Evolutionary conservation across 2,113 vertebrate species (phyloP).

Genomic region (Ailuropoda melanoleuca): DNA sequence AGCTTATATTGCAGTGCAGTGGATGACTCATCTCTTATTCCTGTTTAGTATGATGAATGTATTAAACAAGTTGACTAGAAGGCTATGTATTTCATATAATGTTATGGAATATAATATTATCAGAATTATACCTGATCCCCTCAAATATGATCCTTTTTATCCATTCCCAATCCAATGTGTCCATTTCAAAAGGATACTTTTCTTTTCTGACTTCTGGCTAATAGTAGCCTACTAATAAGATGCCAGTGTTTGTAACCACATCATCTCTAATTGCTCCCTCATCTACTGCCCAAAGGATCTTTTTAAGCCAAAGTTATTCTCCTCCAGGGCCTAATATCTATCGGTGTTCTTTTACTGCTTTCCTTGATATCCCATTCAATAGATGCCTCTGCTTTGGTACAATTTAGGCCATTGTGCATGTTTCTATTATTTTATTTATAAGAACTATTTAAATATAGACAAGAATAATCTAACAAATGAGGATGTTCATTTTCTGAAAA

Average conservation of each 20-base stretch:
- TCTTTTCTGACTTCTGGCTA: not conserved
- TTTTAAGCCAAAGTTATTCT: not conserved
- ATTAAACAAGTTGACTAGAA: not conserved
- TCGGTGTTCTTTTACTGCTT: not conserved
- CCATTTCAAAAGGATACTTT: not conserved
- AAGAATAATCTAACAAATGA: slow-evolving; percentile 33
- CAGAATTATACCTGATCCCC: not conserved
- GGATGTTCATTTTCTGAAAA: slow-evolving; percentile 33
- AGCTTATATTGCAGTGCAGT: not conserved
- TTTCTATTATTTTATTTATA: not conserved
- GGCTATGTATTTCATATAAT: not conserved
- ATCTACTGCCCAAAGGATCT: not conserved
- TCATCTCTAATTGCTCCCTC: not conserved
- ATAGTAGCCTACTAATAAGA: not conserved
- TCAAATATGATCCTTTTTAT: not conserved
- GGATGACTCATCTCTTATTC: not conserved
- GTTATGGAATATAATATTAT: not conserved
- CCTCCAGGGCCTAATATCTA: not conserved
- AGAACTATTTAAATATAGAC: not conserved
- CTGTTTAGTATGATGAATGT: not conserved
- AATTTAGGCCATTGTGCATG: not conserved
- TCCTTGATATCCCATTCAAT: not conserved
- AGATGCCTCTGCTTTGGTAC: not conserved
- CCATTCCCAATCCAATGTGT: not conserved
- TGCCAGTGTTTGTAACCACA: not conserved